A percentile compares a stretch with the other conserved stretches of the same genome.
Conservation (phyloP, 2,888 invertebrate species). For the Lithodes maja region DNA sequence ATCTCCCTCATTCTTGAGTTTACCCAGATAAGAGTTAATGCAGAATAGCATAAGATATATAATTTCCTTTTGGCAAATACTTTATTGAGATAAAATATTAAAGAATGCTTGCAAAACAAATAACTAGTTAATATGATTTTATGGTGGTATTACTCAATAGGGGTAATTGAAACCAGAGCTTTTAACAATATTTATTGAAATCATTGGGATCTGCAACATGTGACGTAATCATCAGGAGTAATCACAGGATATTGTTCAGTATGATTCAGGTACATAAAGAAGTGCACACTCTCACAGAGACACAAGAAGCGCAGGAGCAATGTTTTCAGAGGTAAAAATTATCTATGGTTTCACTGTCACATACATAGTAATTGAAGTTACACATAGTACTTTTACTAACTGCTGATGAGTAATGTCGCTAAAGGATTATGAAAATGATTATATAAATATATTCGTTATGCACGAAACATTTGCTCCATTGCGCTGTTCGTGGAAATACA, state of each 20-base stretch:
- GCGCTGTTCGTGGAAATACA: conserved; percentile 12
- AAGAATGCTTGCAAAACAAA: no score
- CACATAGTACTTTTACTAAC: conserved; percentile 14
- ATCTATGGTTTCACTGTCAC: not conserved
- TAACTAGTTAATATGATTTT: no score
- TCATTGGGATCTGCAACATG: conserved; percentile 17
- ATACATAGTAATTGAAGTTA: conserved; percentile 16
- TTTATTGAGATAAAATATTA: no score
- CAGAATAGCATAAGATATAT: no score
- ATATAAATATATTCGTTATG: conserved; percentile 7
- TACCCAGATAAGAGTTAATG: no score
- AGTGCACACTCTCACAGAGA: conserved; percentile 20
- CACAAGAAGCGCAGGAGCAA: conserved; percentile 17
- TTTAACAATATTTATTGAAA: not conserved
- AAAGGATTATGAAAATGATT: not conserved
- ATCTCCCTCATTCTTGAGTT: no score
- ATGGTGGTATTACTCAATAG: no score
- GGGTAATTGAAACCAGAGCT: no score
- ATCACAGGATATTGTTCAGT: conserved; percentile 16
- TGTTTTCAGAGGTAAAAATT: conserved; percentile 12
- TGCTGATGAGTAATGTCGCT: conserved; percentile 4
- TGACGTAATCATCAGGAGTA: not conserved
- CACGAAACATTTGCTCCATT: conserved; percentile 10
- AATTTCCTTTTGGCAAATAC: no score
- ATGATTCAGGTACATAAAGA: conserved; percentile 11